Conservation (phyloP, 2,888 invertebrate genomes). For the Plagodis dolabraria region DNA sequence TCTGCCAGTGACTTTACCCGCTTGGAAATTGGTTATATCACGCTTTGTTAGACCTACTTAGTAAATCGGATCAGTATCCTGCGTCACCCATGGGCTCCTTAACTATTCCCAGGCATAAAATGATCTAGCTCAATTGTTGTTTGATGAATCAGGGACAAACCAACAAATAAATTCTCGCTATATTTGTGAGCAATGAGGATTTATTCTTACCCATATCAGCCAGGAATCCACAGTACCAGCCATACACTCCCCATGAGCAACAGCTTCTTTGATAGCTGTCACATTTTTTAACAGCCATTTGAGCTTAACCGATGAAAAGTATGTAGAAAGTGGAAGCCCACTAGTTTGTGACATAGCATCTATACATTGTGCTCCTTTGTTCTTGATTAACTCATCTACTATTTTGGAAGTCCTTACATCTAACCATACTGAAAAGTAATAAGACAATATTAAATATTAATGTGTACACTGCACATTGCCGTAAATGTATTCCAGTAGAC, state of each 20-base stretch:
- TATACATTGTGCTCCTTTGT: slow-evolving; percentile 68
- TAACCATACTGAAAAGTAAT: slow-evolving; percentile 91
- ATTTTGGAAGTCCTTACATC: slow-evolving; percentile 94
- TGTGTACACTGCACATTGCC: no score
- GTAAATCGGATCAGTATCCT: no score
- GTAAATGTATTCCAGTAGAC: no score
- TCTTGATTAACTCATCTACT: slow-evolving; percentile 88
- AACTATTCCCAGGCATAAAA: no score
- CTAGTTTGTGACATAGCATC: slow-evolving; percentile 83
- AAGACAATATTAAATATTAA: background rate
- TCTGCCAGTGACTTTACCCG: no score
- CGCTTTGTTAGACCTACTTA: no score
- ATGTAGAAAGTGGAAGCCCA: slow-evolving; percentile 97
- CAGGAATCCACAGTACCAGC: slow-evolving; percentile 98
- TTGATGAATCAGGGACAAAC: no score
- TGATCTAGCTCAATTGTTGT: no score
- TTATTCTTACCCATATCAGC: slow-evolving; percentile 92
- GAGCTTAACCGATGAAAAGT: slow-evolving; percentile 98
- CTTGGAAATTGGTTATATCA: no score
- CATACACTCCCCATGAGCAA: slow-evolving; percentile 88
- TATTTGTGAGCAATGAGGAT: slow-evolving; percentile 3
- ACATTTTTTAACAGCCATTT: slow-evolving; percentile 97
- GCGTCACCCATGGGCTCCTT: no score
- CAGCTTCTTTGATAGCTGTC: slow-evolving; percentile 88
- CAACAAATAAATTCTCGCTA: background rate